phyloP scores from a whole-genome alignment of 64 coral and sea anemone species.

The Acropora yongei region DNA sequence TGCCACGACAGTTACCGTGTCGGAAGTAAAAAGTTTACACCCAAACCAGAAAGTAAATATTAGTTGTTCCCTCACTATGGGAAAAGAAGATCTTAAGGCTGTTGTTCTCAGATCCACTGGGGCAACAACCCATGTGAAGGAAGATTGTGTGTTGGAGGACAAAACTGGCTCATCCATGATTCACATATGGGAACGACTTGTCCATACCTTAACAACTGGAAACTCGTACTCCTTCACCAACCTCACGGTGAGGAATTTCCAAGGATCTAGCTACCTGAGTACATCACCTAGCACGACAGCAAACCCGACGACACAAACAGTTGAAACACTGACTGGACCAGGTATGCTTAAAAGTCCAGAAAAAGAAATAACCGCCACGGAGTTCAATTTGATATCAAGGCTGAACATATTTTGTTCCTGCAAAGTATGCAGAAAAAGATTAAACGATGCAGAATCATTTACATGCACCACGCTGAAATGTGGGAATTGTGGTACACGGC shows the following conservation, averaged over 20 bases:
- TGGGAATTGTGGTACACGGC: constrained; percentile 43
- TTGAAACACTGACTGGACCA: constrained; percentile 41
- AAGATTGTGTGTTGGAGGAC: constrained; percentile 54
- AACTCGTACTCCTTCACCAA: constrained; percentile 39
- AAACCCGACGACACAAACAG: constrained; percentile 43
- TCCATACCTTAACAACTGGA: constrained; percentile 23
- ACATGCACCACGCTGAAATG: constrained; percentile 30
- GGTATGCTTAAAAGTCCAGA: constrained; percentile 26
- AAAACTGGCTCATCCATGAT: constrained; percentile 37
- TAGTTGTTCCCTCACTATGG: constrained; percentile 36
- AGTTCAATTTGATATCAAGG: constrained; percentile 41
- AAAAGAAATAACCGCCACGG: constrained; percentile 1
- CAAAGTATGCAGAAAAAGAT: constrained; percentile 60
- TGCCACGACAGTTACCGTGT: constrained; percentile 23
- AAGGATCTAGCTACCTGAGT: constrained; percentile 54
- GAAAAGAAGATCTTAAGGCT: constrained; percentile 40
- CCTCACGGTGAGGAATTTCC: constrained; percentile 39
- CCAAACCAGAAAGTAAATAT: constrained; percentile 66
- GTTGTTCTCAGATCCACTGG: constrained; percentile 53
- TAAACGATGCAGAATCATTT: constrained; percentile 29
- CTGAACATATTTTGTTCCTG: constrained; percentile 43
- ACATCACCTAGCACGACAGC: constrained; percentile 46
- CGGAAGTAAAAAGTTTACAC: constrained; percentile 46
- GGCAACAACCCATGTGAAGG: constrained; percentile 33
- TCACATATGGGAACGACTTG: constrained; percentile 47